These are phyloP conservation scores for Wiebesia pumilae DNA, from an alignment of 1,140 invertebrate genomes.

Conservation along the genomic window DNA sequence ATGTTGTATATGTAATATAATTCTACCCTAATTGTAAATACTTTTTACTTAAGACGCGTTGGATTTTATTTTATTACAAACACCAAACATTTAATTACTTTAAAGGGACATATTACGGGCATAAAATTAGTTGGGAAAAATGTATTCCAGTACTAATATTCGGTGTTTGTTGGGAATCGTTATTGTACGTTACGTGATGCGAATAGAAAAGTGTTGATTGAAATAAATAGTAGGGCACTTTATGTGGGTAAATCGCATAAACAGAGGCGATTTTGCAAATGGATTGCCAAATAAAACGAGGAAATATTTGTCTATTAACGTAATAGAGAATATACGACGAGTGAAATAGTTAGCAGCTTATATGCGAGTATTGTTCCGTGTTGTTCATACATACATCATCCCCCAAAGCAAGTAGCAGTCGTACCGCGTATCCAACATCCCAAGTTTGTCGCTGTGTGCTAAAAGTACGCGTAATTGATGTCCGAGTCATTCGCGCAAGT, in stretches of 20 bases:
- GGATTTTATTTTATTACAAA: too few species aligned
- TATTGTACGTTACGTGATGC: background rate
- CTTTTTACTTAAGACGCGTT: too few species aligned
- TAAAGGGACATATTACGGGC: too few species aligned
- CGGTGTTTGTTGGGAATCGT: background rate
- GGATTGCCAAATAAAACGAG: background rate
- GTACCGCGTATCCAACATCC: background rate
- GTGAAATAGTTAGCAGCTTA: background rate
- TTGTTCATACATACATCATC: background rate
- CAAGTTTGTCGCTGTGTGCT: background rate
- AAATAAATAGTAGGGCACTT: too few species aligned
- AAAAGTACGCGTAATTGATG: constrained; percentile 46
- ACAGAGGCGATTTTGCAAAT: too few species aligned
- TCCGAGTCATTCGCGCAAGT: constrained; percentile 44
- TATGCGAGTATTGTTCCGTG: background rate
- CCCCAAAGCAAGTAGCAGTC: background rate
- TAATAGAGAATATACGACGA: background rate
- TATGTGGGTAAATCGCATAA: too few species aligned
- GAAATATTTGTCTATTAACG: background rate
- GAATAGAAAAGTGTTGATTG: too few species aligned
- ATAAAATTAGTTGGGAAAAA: too few species aligned
- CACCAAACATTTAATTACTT: too few species aligned
- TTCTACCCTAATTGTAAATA: too few species aligned
- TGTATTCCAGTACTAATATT: background rate
- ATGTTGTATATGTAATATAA: too few species aligned